Conservation (phyloP, 2,113 vertebrate species). For the Gyps fulvus region DNA sequence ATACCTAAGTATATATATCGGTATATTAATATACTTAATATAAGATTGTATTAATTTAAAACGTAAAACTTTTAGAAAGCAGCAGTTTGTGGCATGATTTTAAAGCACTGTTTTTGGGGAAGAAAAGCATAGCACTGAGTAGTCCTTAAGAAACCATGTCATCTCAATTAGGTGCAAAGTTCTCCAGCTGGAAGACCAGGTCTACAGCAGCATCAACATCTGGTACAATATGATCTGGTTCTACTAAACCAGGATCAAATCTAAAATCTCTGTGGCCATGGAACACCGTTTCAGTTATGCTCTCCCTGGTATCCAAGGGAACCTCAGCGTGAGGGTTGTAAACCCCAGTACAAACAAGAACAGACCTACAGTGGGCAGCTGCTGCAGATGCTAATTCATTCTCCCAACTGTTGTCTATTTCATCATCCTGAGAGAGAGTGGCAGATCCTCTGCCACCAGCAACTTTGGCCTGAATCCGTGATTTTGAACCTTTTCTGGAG, state of each 20-base stretch:
- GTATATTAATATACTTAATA: background rate
- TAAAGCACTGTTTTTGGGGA: background rate
- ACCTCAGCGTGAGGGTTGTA: slow-evolving; percentile 70
- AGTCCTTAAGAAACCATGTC: background rate
- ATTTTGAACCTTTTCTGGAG: background rate
- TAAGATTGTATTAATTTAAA: background rate
- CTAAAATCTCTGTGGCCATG: slow-evolving; percentile 83
- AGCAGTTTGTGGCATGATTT: background rate
- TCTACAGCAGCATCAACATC: slow-evolving; percentile 86
- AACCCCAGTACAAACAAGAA: slow-evolving; percentile 88
- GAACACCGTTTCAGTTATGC: slow-evolving; percentile 61
- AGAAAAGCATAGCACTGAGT: background rate
- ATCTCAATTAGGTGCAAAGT: slow-evolving; percentile 55
- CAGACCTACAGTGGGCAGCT: slow-evolving; percentile 79
- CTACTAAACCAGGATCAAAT: slow-evolving; percentile 76
- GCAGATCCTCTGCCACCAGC: slow-evolving; percentile 35
- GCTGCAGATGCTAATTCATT: slow-evolving; percentile 65
- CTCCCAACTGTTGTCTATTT: slow-evolving; percentile 70
- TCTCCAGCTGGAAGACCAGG: slow-evolving; percentile 81
- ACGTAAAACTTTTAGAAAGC: background rate
- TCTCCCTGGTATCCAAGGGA: slow-evolving; percentile 32
- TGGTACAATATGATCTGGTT: slow-evolving; percentile 76
- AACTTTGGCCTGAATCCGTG: slow-evolving; percentile 38
- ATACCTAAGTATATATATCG: no score
- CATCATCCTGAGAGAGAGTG: slow-evolving; percentile 58